A percentile compares a stretch with the other conserved stretches of the same genome.
Evolutionary conservation across 2,797 vertebrate genomes (phyloP).

Genomic region (Fringilla coelebs): DNA sequence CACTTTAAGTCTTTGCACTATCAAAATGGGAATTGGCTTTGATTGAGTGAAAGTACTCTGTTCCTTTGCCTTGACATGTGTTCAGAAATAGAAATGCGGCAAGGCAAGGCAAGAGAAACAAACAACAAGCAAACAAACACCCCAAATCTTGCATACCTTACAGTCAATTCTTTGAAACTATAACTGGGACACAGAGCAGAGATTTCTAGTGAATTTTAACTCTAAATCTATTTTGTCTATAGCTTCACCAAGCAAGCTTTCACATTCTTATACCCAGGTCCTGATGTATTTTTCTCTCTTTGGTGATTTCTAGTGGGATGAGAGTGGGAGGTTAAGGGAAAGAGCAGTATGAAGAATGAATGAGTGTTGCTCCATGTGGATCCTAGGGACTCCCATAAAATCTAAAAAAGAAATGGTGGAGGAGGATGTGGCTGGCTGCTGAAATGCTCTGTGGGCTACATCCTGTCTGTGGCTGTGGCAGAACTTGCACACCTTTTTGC

Average conservation of each 20-base stretch:
- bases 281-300: not conserved
- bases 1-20: not conserved
- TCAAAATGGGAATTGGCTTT: not conserved
- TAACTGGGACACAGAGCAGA: not conserved
- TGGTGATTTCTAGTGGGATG: not conserved
- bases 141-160: not conserved
- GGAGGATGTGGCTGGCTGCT: conserved; percentile 59
- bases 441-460: conserved; percentile 24
- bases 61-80: not conserved
- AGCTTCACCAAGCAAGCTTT: not conserved
- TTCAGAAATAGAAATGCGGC: not conserved
- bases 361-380: not conserved
- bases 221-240: not conserved
- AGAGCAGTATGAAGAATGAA: not conserved
- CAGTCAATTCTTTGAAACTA: not conserved
- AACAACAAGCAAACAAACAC: not conserved
- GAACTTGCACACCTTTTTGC: not conserved
- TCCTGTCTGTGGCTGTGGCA: conserved; percentile 46
- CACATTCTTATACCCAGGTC: not conserved
- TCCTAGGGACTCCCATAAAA: conserved; percentile 50
- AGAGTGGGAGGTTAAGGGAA: not conserved
- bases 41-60: not conserved
- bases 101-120: not conserved
- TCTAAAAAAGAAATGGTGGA: conserved; percentile 41
- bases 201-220: not conserved